Conservation (phyloP, 1,140 invertebrate species). For the Nephotettix cincticeps region DNA sequence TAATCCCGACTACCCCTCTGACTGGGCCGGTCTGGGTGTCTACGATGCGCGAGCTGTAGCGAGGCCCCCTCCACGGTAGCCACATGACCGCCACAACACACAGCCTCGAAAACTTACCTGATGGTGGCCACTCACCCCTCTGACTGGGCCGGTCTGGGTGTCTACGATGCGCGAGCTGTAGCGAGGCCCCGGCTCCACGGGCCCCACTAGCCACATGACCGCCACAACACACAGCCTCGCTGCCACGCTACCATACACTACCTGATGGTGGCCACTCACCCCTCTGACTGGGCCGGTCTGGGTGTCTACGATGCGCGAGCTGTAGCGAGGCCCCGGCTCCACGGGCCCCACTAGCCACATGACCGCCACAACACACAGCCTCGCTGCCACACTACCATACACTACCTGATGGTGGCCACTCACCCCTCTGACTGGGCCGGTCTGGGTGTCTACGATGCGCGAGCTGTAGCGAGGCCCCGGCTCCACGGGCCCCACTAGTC, state of each 20-base stretch:
- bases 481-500: constrained; percentile 48
- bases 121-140: constrained; percentile 56
- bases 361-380: background rate
- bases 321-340: constrained; percentile 62
- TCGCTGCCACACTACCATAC: background rate
- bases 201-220: background rate
- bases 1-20: constrained; percentile 63
- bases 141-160: constrained; percentile 64
- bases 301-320: constrained; percentile 63
- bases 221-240: background rate
- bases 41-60: constrained; percentile 63
- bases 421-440: constrained; percentile 66
- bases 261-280: constrained; percentile 50
- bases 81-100: background rate
- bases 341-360: background rate
- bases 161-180: constrained; percentile 64
- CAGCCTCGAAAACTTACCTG: too few species aligned
- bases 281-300: constrained; percentile 67
- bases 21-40: constrained; percentile 65
- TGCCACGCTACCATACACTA: too few species aligned
- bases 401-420: constrained; percentile 42
- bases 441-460: constrained; percentile 61
- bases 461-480: constrained; percentile 60
- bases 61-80: constrained; percentile 48
- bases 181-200: constrained; percentile 58